Percentiles rank a stretch among this genome's conserved stretches.
These are phyloP conservation scores for Chaetorhynchus papuensis DNA, from an alignment of 2,113 vertebrate species.

Conservation along the genomic window DNA sequence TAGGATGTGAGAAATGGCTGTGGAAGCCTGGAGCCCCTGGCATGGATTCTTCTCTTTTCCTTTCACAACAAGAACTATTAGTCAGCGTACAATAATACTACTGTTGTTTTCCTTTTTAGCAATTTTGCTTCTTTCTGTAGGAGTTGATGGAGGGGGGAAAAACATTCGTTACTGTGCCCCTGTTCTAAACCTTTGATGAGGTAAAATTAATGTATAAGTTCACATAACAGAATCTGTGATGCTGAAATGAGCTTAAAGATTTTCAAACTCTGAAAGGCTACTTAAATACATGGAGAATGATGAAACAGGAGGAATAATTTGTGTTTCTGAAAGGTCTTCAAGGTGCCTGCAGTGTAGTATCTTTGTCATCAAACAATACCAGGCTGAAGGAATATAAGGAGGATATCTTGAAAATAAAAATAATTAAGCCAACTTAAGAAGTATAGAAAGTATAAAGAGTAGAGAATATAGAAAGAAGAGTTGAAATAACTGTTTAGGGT, in stretches of 20 bases:
- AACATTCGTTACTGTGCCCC: neutral
- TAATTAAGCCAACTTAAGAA: neutral
- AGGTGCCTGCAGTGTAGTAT: neutral
- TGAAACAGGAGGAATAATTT: neutral
- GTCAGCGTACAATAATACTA: neutral
- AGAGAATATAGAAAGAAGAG: neutral
- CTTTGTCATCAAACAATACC: neutral
- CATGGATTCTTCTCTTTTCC: neutral
- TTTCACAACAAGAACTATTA: neutral
- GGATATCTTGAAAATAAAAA: neutral
- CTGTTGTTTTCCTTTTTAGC: neutral
- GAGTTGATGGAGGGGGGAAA: neutral
- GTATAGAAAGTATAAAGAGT: neutral
- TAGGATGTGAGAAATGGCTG: neutral
- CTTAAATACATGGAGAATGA: neutral
- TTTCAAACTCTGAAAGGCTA: neutral
- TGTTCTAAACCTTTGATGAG: neutral
- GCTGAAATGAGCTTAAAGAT: neutral
- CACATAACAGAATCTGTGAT: neutral
- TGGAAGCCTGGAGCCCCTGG: neutral
- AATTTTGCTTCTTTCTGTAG: neutral
- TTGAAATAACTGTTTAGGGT: neutral
- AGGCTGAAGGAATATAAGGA: neutral
- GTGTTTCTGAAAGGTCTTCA: neutral
- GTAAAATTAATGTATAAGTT: neutral